Evolutionary conservation across 2,113 vertebrate species (phyloP).

Genomic region (Otis tarda): DNA sequence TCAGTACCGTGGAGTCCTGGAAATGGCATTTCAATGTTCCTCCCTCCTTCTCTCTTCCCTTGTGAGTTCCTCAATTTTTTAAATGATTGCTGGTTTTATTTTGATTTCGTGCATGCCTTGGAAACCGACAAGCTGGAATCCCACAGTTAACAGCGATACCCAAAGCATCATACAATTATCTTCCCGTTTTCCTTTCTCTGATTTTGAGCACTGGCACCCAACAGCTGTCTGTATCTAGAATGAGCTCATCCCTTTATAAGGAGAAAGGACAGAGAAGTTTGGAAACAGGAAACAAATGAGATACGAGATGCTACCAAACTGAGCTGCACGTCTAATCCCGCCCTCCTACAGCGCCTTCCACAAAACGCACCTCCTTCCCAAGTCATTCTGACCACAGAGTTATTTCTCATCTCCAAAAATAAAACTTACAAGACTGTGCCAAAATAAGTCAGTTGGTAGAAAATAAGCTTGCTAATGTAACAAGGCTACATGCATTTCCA

Average conservation of each 20-base stretch:
- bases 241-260: neutral
- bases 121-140: neutral
- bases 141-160: neutral
- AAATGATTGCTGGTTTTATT: neutral
- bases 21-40: too few relatives aligned
- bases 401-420: neutral
- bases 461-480: neutral
- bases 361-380: neutral
- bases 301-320: neutral
- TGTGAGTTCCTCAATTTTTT: neutral
- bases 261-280: neutral
- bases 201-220: neutral
- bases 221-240: neutral
- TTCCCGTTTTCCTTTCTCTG: neutral
- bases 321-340: neutral
- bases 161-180: neutral
- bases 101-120: neutral
- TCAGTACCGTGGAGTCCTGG: neutral
- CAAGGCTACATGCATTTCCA: neutral
- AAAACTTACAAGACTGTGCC: neutral
- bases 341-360: neutral
- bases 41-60: neutral
- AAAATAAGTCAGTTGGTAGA: neutral
- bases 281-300: neutral
- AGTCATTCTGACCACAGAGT: neutral